Percentiles rank a stretch among this genome's conserved stretches.
Evolutionary conservation across 2,888 invertebrate species (phyloP).

Genomic region (Phytoseiulus persimilis): DNA sequence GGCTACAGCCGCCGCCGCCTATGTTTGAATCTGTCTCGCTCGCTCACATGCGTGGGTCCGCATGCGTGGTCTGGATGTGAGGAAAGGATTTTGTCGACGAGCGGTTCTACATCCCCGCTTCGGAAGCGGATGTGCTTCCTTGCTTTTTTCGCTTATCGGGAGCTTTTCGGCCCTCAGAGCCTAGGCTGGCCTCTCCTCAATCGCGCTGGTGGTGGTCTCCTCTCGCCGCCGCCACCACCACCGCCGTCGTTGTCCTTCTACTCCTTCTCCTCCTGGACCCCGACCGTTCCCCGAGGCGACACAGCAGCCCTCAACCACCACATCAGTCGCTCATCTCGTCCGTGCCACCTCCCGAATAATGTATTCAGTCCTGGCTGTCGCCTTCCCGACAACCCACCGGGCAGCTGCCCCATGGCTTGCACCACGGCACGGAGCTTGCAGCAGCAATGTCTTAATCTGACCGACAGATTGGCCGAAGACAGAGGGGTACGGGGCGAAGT

Average conservation of each 20-base stretch:
- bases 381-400: neutral
- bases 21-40: neutral
- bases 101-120: constrained; percentile 17
- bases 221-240: neutral
- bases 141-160: constrained; percentile 17
- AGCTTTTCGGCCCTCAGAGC: neutral
- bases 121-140: constrained; percentile 37
- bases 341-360: constrained; percentile 18
- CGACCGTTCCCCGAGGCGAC: neutral
- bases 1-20: neutral
- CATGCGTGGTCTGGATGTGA: neutral
- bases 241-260: neutral
- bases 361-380: constrained; percentile 21
- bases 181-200: neutral
- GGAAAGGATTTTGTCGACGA: constrained; percentile 5
- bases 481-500: neutral
- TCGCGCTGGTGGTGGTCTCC: neutral
- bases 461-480: neutral
- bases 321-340: constrained; percentile 29
- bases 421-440: neutral
- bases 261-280: neutral
- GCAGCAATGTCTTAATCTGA: neutral
- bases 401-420: neutral
- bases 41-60: neutral
- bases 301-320: constrained; percentile 17